Percentiles rank a stretch among this genome's conserved stretches.
Evolutionary conservation across 2,113 vertebrate genomes (phyloP).

Genomic region (Pseudorasbora parva): DNA sequence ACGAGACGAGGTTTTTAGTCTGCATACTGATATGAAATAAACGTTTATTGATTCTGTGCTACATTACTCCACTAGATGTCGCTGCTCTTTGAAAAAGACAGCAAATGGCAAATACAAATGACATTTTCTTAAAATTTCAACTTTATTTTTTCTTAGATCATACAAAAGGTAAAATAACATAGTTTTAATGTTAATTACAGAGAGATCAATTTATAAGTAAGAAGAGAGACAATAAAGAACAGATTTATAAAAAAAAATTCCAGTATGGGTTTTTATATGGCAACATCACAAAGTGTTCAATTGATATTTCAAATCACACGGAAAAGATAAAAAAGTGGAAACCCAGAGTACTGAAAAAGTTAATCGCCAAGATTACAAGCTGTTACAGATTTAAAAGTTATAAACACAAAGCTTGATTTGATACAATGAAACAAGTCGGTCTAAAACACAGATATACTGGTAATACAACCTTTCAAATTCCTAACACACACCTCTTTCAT

Average conservation of each 20-base stretch:
- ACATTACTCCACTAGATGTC: constrained; percentile 8
- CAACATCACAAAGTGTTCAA: background rate
- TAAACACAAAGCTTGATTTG: background rate
- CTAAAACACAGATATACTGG: background rate
- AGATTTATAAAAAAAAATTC: too few relatives aligned
- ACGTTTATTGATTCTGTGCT: background rate
- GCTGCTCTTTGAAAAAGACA: background rate
- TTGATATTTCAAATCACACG: background rate
- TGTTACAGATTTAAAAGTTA: background rate
- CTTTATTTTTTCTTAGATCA: background rate
- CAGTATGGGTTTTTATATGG: background rate
- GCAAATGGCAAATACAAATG: background rate
- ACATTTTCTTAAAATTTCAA: background rate
- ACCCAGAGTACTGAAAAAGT: background rate
- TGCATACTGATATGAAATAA: background rate
- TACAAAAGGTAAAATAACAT: background rate
- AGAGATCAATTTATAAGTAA: background rate
- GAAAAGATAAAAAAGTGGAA: background rate
- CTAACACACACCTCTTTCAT: background rate
- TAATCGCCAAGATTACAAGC: background rate
- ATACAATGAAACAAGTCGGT: background rate
- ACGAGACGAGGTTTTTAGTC: background rate
- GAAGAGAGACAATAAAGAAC: too few relatives aligned
- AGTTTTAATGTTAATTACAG: background rate
- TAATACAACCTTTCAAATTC: background rate